Base-by-base conservation (phyloP, 2,888 invertebrate species). In the Pyrocoelia pectoralis region DNA sequence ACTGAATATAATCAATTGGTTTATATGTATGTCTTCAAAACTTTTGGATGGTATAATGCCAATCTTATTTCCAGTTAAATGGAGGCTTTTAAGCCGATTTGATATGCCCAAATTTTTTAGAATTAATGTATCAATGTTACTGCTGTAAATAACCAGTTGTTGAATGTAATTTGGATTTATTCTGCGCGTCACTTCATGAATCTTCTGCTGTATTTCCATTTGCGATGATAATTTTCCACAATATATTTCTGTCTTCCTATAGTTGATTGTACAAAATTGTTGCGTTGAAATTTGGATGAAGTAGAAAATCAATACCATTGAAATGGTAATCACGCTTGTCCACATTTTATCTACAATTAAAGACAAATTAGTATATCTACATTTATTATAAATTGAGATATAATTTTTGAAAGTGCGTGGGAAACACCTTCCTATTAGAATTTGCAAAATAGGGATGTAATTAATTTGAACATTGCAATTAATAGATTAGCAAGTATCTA, bases 51-150 rank as follows among this genome's bases (percentile, higher is more conserved):
- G 24, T n/a, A 56, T 24, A 14, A 19, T 14, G 10, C 19, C 33
- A 24, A 56, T 50, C 1, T 50, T 56, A 24, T 14, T 56, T 13
- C 12, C 12, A 15, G 19, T 5, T 24, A 50, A 4, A 6, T 15
- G 3, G 13, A 56, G 18, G 13, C 8, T 12, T 24, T 12, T 19
- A n/a, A 41, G 6, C 4, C 38, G 40, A 12, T 40, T 40, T 3
- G 50, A 40, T n/a, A 50, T 6, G 4, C 14, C 19, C 8, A 40
- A 24, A 4, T 33, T 40, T n/a, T 19, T 50, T 13, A 14, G 40
- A 1, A 9, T 10, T n/a, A 56, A 41, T 9, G 5, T 41, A 5
- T 38, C 8, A 3, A 56, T 29, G 24, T 56, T 56, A 40, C 56
- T 50, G 1, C 9, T 3, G 9, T 38, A 12, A 6, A 56, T 41